Base-by-base conservation (phyloP, 1,140 invertebrate species). In the Cydia strobilella region DNA sequence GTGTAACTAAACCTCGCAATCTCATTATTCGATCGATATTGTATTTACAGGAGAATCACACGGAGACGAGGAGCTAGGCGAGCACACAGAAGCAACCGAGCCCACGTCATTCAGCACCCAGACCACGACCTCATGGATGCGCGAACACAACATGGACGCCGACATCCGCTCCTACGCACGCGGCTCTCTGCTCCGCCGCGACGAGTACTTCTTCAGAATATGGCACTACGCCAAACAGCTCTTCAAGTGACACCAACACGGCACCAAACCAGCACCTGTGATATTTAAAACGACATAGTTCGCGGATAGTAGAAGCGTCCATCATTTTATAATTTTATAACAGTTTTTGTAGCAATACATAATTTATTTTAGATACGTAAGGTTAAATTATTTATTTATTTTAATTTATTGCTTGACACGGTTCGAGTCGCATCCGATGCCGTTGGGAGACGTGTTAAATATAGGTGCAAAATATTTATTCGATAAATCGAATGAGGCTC, bases 201-300 rank as follows among this genome's bases (percentile, higher is more conserved):
- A 98, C 86, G 98, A 98, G 93, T 98, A 98, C 93, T 98, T 98
- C 95, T 98, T 98, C 95, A 95, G 96, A 77, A 97, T 98, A 90
- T 98, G 97, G 96, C 96, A 96, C 90, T 96, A 97, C 82, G 96
- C 96, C 72, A 96, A 96, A 81, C 95, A 97, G 89, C 93, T 97
- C 51, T 97, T 97, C 91, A 86, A 89, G 80, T 90, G 76, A 84
- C 51, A 77, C 65, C 39, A 74, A 65, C 48, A 59, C 35, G 73
- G 66, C 78, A 77, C 66, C 75, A 77, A 76, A 79, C 77, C 78
- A 76, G 79, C 75, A 87, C 87, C 86, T 88, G 86, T 89, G 87
- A 89, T 89, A 89, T 87, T 85, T 84, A 69, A 59, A 82, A 80
- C 83, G 81, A 85, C 82, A 82, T 86, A 87, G 84, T 86, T 82